A percentile compares a stretch with the other conserved stretches of the same genome.
phyloP scores from a whole-genome alignment of 2,888 invertebrate species.

The Atherix ibis region DNA sequence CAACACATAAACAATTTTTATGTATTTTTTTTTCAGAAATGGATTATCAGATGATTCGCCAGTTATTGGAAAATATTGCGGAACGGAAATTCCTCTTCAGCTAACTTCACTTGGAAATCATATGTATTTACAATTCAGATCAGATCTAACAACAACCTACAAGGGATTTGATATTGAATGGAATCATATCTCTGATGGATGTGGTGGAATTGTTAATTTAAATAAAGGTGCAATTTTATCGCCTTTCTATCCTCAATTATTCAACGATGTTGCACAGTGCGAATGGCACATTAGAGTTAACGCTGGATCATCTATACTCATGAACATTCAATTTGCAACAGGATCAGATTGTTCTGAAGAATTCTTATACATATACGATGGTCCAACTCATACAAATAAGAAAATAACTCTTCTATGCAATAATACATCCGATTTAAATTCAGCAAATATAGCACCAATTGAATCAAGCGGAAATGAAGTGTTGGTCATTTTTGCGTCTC shows the following conservation, averaged over 20 bases:
- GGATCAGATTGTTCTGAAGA: background rate
- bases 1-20: background rate
- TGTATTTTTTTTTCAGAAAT: conserved; percentile 61
- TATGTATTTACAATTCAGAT: conserved; percentile 55
- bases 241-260: conserved; percentile 68
- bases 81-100: conserved; percentile 40
- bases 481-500: conserved; percentile 18
- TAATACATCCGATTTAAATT: background rate
- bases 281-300: conserved; percentile 64
- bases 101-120: conserved; percentile 62
- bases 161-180: conserved; percentile 58
- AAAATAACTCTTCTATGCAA: conserved; percentile 17
- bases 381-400: conserved; percentile 14
- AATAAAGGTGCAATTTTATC: conserved; percentile 62
- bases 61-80: conserved; percentile 66
- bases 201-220: conserved; percentile 62
- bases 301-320: conserved; percentile 48
- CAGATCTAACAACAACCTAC: conserved; percentile 45
- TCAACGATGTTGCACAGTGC: conserved; percentile 55
- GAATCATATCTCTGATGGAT: conserved; percentile 51
- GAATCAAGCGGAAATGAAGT: conserved; percentile 19
- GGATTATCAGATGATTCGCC: conserved; percentile 59
- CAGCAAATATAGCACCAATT: conserved; percentile 8
- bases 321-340: conserved; percentile 33
- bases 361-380: conserved; percentile 18